Percentiles rank a stretch among this genome's conserved stretches.
phyloP scores from a whole-genome alignment of 2,888 invertebrate species.

The Polydrusus tereticollis region DNA sequence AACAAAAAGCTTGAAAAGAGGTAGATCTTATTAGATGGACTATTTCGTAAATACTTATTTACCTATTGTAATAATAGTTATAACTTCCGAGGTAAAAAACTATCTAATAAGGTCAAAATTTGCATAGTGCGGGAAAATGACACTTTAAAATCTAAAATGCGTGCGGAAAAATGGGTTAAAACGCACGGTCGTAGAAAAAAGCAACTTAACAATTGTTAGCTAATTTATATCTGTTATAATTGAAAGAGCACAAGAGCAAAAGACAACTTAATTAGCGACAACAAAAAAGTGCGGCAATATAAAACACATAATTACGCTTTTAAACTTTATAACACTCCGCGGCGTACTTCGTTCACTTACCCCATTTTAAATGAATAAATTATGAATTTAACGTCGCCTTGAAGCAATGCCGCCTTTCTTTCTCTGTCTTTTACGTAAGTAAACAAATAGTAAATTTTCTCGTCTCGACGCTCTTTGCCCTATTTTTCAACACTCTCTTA shows the following conservation, averaged over 20 bases:
- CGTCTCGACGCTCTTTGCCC: slow-evolving; percentile 52
- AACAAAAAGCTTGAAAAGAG: too few species aligned
- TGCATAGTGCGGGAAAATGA: too few species aligned
- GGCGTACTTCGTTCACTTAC: slow-evolving; percentile 37
- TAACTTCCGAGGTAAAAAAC: too few species aligned
- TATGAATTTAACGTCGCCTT: slow-evolving; percentile 46
- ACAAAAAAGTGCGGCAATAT: slow-evolving; percentile 10
- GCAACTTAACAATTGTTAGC: too few species aligned
- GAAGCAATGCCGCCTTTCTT: slow-evolving; percentile 28
- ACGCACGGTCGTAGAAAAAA: too few species aligned
- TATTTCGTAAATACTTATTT: too few species aligned
- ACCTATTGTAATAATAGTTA: too few species aligned
- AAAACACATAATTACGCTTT: slow-evolving; percentile 33
- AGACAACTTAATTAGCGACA: neutral
- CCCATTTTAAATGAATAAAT: slow-evolving; percentile 49
- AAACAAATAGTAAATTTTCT: slow-evolving; percentile 62
- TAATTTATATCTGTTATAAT: too few species aligned
- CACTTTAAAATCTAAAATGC: too few species aligned
- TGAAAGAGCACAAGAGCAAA: neutral
- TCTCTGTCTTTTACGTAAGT: slow-evolving; percentile 54
- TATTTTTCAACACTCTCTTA: slow-evolving; percentile 56
- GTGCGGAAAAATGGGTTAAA: too few species aligned
- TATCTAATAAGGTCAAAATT: too few species aligned
- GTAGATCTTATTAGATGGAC: too few species aligned
- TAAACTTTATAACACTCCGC: slow-evolving; percentile 28